Percentiles rank a stretch among this genome's conserved stretches.
These are phyloP conservation scores for Macrosteles quadrilineatus DNA, from an alignment of 1,140 invertebrate genomes.

Conservation along the genomic window DNA sequence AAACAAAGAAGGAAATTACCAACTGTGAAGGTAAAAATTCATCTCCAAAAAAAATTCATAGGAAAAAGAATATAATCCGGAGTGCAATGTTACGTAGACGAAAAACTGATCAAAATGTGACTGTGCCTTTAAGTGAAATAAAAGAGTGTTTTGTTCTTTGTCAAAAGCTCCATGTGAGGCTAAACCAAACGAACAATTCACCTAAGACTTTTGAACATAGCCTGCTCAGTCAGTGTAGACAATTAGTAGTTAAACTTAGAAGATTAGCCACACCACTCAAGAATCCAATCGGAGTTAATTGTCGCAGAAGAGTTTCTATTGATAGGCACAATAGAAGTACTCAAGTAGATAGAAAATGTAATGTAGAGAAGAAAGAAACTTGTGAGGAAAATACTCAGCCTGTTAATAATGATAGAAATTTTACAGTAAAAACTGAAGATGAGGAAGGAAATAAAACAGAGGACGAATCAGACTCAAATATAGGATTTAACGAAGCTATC, in stretches of 20 bases:
- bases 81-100: too few species aligned
- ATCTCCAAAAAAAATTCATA: too few species aligned
- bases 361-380: not conserved
- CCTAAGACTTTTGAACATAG: not conserved
- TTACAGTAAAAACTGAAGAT: slow-evolving; percentile 21
- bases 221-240: slow-evolving; percentile 1
- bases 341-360: not conserved
- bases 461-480: not conserved
- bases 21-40: too few species aligned
- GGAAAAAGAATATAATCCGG: too few species aligned
- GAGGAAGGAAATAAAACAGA: slow-evolving; percentile 30
- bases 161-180: not conserved
- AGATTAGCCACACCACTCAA: not conserved
- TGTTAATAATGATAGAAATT: not conserved
- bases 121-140: slow-evolving; percentile 17
- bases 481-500: slow-evolving; percentile 41
- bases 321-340: too few species aligned
- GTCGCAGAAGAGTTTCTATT: too few species aligned
- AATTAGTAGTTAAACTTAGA: not conserved
- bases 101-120: not conserved
- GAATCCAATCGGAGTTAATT: too few species aligned
- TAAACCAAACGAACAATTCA: not conserved
- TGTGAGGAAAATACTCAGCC: not conserved
- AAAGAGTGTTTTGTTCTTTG: slow-evolving; percentile 14
- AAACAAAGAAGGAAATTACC: too few species aligned